Evolutionary conservation across 2,113 vertebrate species (phyloP).

Genomic region (Tor tambroides): DNA sequence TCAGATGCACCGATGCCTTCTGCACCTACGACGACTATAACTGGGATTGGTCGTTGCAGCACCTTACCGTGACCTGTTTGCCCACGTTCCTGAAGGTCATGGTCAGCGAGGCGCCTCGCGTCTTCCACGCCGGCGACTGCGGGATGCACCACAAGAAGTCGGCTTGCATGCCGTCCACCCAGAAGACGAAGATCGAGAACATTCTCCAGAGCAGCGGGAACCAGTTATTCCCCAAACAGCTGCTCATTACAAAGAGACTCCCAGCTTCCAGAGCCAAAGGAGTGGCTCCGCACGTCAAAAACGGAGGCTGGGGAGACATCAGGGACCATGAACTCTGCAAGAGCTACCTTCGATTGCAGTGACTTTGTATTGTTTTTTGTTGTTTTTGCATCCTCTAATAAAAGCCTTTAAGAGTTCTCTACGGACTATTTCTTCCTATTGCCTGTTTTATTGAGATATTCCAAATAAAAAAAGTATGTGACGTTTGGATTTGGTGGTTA

Average conservation of each 20-base stretch:
- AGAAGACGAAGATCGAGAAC: slow-evolving; percentile 92
- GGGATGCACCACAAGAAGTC: slow-evolving; percentile 97
- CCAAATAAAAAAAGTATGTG: slow-evolving; percentile 76
- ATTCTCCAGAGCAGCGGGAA: slow-evolving; percentile 87
- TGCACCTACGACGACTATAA: slow-evolving; percentile 99
- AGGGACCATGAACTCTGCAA: slow-evolving; percentile 99
- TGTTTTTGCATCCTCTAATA: slow-evolving; percentile 78
- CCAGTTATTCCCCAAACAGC: slow-evolving; percentile 89
- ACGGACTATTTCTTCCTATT: slow-evolving; percentile 79
- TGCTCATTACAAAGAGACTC: slow-evolving; percentile 87
- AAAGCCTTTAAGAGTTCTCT: slow-evolving; percentile 79
- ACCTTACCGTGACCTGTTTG: slow-evolving; percentile 92
- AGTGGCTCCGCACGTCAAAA: slow-evolving; percentile 93
- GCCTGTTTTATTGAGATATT: slow-evolving; percentile 81
- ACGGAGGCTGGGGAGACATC: slow-evolving; percentile 98
- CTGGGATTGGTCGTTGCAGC: slow-evolving; percentile 99
- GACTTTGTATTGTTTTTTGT: slow-evolving; percentile 76
- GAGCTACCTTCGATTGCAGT: slow-evolving; percentile 96
- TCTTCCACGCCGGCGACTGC: slow-evolving; percentile 96
- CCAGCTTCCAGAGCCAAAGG: slow-evolving; percentile 81
- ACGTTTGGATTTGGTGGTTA: slow-evolving; percentile 71
- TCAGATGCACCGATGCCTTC: slow-evolving; percentile 93
- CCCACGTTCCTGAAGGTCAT: slow-evolving; percentile 95
- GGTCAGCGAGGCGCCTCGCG: slow-evolving; percentile 88
- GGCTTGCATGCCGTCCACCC: slow-evolving; percentile 85